Evolutionary conservation across 2,113 vertebrate species (phyloP), one percentile per base, ranked within the genome.

Genomic region (Eurystomus gularis): DNA sequence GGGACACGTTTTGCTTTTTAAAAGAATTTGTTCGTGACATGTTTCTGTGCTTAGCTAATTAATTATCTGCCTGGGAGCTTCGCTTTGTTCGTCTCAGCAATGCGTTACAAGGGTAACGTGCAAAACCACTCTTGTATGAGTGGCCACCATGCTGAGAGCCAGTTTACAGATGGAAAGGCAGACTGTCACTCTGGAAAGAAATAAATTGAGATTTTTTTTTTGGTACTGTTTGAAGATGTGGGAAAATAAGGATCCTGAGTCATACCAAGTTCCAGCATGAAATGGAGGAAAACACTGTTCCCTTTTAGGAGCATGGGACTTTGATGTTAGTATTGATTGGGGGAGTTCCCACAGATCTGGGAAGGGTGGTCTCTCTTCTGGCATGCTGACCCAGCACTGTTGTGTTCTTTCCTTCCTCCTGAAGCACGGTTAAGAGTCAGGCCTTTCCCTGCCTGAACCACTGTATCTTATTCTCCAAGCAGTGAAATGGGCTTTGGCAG

Each of bases 81-180:
- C n/a, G 16, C 28, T 93, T 88, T 37, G 23, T 85, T 87, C 1
- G 0, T 88, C 20, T 87, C 64, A 42, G 68, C 58, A 70, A 3
- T 0, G 3, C 3, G 2, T 73, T 66, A 44, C 17, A 46, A 64
- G 26, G 26, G 33, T 66, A 49, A 76, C 6, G 3, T 49, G n/a
- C 31, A 83, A 51, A 68, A 82, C 7, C 18, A 6, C 11, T 65
- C 31, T n/a, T 49, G 4, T 37, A 4, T 49, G 39, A 65, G 37
- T 11, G 54, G 12, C 35, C 69, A 46, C 31, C 3, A 0, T 82
- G 44, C 23, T 0, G 2, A 84, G 31, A 39, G 48, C 25, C 8
- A 8, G 3, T 54, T 61, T 66, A 46, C 23, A 57, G 57, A 25
- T n/a, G 7, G 55, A 44, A 69, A 69, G 78, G 21, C 52, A 72